A percentile compares a stretch with the other conserved stretches of the same genome.
These are phyloP conservation scores for Liodrosophila aerea DNA, from an alignment of 2,888 invertebrate species.

Conservation along the genomic window DNA sequence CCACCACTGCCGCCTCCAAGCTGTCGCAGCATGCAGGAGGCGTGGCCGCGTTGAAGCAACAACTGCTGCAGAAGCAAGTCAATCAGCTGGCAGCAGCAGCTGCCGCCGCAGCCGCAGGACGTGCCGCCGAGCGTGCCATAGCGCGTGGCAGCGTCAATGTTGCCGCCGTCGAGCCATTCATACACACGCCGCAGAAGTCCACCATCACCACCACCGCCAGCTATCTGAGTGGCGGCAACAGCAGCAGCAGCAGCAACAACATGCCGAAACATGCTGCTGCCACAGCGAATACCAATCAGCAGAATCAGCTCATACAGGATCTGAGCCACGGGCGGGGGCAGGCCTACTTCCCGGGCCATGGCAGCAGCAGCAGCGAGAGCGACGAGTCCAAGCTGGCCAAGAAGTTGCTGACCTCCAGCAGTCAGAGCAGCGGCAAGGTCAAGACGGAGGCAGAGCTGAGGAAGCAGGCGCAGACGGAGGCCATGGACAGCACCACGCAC, in stretches of 20 bases:
- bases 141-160: conserved; percentile 87
- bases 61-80: conserved; percentile 77
- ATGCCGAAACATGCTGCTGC: conserved; percentile 80
- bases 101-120: conserved; percentile 57
- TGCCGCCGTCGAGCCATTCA: conserved; percentile 93
- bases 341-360: conserved; percentile 23
- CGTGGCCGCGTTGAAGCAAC: conserved; percentile 77
- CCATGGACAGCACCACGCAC: conserved; percentile 95
- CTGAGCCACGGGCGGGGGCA: conserved; percentile 81
- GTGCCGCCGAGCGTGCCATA: conserved; percentile 63
- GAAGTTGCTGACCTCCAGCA: conserved; percentile 72
- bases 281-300: conserved; percentile 81
- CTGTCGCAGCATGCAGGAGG: conserved; percentile 69
- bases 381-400: conserved; percentile 83
- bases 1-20: conserved; percentile 42
- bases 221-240: conserved; percentile 80
- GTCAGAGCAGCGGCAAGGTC: conserved; percentile 12
- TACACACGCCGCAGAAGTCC: conserved; percentile 88
- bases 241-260: conserved; percentile 46
- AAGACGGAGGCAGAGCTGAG: conserved; percentile 55
- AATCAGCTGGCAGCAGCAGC: conserved; percentile 65
- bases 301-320: conserved; percentile 82
- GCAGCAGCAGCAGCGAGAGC: conserved; percentile 83
- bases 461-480: conserved; percentile 84
- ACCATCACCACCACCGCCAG: conserved; percentile 82